Evolutionary conservation across 2,113 vertebrate genomes (phyloP).

Genomic region (Alectura lathami): DNA sequence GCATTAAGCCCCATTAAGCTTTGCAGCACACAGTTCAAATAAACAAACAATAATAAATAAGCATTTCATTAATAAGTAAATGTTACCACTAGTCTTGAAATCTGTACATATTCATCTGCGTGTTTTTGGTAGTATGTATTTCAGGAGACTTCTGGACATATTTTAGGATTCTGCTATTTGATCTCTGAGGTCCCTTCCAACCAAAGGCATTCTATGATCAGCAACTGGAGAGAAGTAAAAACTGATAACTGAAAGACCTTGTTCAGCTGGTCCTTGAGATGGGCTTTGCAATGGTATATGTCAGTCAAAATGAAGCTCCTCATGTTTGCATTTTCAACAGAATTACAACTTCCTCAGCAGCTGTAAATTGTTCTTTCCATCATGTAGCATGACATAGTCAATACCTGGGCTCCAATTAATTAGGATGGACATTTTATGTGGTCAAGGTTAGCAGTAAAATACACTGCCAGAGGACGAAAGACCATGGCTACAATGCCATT

Average conservation of each 20-base stretch:
- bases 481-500: background rate
- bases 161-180: background rate
- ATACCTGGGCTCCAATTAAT: slow-evolving; percentile 9
- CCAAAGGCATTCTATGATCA: no score
- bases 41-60: background rate
- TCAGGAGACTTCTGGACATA: background rate
- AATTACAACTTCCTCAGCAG: background rate
- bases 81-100: background rate
- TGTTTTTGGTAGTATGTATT: background rate
- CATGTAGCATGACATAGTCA: background rate
- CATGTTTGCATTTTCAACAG: background rate
- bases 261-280: background rate
- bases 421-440: background rate
- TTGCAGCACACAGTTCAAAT: background rate
- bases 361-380: slow-evolving; percentile 16
- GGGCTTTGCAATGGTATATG: background rate
- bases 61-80: background rate
- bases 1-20: background rate
- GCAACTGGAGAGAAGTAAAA: background rate
- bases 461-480: background rate
- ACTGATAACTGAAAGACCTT: background rate
- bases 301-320: background rate
- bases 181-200: no score
- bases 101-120: background rate
- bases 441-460: background rate